Conservation (phyloP, 1,140 invertebrate species). For the Manduca sexta region DNA sequence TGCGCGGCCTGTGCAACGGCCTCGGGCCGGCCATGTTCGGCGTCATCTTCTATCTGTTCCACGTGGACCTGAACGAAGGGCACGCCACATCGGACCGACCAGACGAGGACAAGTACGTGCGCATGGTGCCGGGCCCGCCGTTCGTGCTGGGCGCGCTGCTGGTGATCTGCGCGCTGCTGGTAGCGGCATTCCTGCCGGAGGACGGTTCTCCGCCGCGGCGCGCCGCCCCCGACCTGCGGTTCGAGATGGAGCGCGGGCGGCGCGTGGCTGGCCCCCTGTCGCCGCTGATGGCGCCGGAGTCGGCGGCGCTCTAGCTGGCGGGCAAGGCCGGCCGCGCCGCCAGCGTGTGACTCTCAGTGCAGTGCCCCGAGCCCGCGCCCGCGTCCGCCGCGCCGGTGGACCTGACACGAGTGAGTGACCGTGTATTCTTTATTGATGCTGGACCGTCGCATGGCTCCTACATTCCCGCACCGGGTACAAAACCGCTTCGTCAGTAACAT, state of each 20-base stretch:
- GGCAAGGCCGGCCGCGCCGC: constrained; percentile 52
- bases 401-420: constrained; percentile 45
- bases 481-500: constrained; percentile 38
- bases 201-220: constrained; percentile 69
- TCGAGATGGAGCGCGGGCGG: constrained; percentile 83
- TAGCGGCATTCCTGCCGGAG: constrained; percentile 94
- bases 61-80: constrained; percentile 95
- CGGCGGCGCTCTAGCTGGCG: constrained; percentile 78
- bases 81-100: constrained; percentile 50
- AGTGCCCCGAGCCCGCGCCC: constrained; percentile 23
- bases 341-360: constrained; percentile 51
- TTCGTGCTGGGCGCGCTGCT: constrained; percentile 98
- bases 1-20: constrained; percentile 94
- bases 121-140: constrained; percentile 98
- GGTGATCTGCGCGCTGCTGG: constrained; percentile 94
- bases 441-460: constrained; percentile 35
- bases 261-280: constrained; percentile 84
- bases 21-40: constrained; percentile 97
- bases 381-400: constrained; percentile 61
- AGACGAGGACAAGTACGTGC: constrained; percentile 56
- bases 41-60: constrained; percentile 98
- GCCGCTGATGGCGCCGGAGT: constrained; percentile 84
- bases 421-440: neutral
- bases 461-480: constrained; percentile 45
- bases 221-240: constrained; percentile 81